These are phyloP conservation scores for Bombycilla garrulus DNA, from an alignment of 2,113 vertebrate genomes.

Conservation along the genomic window DNA sequence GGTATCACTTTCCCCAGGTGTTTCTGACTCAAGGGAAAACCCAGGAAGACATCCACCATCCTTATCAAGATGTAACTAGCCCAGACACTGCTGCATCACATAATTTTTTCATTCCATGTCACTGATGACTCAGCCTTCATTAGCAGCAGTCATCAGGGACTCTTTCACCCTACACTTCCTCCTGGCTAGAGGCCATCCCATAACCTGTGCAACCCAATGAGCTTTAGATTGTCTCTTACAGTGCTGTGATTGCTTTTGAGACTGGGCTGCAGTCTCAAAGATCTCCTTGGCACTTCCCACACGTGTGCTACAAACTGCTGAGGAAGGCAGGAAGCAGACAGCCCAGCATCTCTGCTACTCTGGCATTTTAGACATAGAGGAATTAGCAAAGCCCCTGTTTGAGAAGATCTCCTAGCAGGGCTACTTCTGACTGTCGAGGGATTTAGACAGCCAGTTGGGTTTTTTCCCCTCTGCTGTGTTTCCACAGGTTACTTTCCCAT, in stretches of 20 bases:
- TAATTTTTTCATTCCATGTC: neutral
- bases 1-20: neutral
- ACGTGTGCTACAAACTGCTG: neutral
- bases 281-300: neutral
- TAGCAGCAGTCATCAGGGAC: neutral
- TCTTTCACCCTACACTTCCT: neutral
- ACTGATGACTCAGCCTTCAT: neutral
- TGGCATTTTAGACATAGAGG: neutral
- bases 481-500: neutral
- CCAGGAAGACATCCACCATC: neutral
- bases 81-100: neutral
- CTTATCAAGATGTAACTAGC: conserved; percentile 53
- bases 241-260: neutral
- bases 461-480: neutral
- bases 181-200: neutral
- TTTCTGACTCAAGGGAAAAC: conserved; percentile 39
- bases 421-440: neutral
- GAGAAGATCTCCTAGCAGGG: neutral
- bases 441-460: neutral
- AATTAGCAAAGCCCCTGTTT: neutral
- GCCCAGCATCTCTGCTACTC: neutral
- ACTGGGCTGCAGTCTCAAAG: rapidly evolving
- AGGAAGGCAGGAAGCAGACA: neutral
- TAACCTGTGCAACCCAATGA: neutral
- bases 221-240: neutral